These are phyloP conservation scores for Opisthocomus hoazin DNA, from an alignment of 2,113 vertebrate genomes.

Conservation along the genomic window DNA sequence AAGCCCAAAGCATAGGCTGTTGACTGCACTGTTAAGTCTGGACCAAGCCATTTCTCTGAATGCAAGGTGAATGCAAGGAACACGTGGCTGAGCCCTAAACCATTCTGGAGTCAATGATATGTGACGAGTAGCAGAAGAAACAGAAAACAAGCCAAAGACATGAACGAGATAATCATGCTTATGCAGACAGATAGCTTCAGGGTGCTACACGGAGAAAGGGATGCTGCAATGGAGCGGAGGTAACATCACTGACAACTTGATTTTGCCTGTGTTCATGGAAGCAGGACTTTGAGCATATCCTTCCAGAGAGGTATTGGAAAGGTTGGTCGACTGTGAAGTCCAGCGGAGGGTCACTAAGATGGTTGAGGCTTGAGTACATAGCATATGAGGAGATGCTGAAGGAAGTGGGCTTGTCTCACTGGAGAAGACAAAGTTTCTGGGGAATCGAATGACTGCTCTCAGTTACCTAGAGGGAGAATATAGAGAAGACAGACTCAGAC, in stretches of 20 bases:
- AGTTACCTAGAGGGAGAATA: background rate
- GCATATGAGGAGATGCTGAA: background rate
- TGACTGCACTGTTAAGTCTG: background rate
- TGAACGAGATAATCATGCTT: fast-evolving
- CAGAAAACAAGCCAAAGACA: background rate
- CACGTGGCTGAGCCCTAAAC: background rate
- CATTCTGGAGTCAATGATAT: background rate
- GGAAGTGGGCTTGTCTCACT: background rate
- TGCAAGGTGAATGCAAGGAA: background rate
- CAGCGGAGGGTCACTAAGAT: background rate
- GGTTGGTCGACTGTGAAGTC: background rate
- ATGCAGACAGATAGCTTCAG: background rate
- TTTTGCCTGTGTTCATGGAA: background rate
- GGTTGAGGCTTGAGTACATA: background rate
- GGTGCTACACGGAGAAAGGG: background rate
- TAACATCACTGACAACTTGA: background rate
- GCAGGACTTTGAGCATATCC: background rate
- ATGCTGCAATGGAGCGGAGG: background rate
- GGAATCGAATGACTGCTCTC: background rate
- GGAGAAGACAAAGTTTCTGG: background rate
- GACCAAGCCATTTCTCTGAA: background rate
- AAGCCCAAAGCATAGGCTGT: background rate
- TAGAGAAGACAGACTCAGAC: background rate
- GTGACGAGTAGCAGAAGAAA: background rate
- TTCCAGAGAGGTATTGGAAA: background rate